Evolutionary conservation across 2,888 invertebrate genomes (phyloP), one percentile per base, ranked within the genome.

Genomic region (Furcula furcula): DNA sequence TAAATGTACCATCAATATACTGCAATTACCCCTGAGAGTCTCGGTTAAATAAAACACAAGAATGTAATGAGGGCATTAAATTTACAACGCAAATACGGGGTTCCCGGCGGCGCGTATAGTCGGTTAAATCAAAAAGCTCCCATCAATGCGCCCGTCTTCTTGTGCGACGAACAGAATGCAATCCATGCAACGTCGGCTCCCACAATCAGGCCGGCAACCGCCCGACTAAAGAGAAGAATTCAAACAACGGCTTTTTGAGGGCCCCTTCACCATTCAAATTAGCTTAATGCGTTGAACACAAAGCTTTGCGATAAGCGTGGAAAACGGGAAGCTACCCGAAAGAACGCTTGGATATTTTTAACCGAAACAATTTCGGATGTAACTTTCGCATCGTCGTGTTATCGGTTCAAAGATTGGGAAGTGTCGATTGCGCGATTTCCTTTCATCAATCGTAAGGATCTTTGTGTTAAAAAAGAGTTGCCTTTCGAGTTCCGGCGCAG

Each of bases 231-330:
- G 78, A 76, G 78, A 82, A 78, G 76, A 78, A 84, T 82, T 76
- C 76, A 68, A 83, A 82, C 83, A 85, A 85, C 81, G 75, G 76
- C 77, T 82, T 85, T 84, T 85, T 81, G 76, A 84, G 65, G 7
- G 59, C 67, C 76, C 72, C 74, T 79, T 74, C 75, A 67, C 82
- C 80, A 86, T 87, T 87, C 86, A 86, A 88, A 88, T 88, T 86
- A 87, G 86, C 84, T 84, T 82, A 87, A 86, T 86, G 85, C 82
- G 71, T 76, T 64, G 72, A 74, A 65, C 71, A 84, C 85, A 86
- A 88, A 88, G 84, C 78, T 68, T 64, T 65, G 71, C 80, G 84
- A 86, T 86, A 86, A 84, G 76, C 68, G 69, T 66, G 62, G 65
- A 69, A 68, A 66, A 67, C 67, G 70, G 76, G 69, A 76, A 74